A percentile compares a stretch with the other conserved stretches of the same genome.
Conservation (phyloP, 2,113 vertebrate species). For the Ptilonorhynchus violaceus region DNA sequence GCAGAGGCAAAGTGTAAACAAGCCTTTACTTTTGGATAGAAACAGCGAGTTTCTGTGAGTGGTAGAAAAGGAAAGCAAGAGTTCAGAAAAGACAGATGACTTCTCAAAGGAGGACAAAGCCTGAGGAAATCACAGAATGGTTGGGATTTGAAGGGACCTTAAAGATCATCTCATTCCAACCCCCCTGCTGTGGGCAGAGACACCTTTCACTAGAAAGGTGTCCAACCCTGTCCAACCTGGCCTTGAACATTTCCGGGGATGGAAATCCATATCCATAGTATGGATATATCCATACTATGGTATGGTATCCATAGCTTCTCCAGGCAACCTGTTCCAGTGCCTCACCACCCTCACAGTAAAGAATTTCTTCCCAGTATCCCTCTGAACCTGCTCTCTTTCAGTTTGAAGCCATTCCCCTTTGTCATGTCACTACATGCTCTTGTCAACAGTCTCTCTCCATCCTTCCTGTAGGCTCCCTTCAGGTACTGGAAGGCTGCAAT, state of each 20-base stretch:
- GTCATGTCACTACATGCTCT: background rate
- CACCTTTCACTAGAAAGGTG: background rate
- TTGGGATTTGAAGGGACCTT: background rate
- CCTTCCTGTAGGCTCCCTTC: background rate
- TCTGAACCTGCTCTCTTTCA: background rate
- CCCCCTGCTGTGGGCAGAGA: background rate
- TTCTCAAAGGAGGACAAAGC: background rate
- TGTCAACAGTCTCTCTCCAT: background rate
- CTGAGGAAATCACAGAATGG: background rate
- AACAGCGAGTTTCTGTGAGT: fast-evolving
- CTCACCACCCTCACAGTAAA: background rate
- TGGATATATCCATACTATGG: too few relatives aligned
- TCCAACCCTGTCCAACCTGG: background rate
- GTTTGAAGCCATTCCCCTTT: background rate
- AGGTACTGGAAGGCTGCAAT: background rate
- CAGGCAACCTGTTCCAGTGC: background rate
- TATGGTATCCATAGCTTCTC: background rate
- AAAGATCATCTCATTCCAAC: background rate
- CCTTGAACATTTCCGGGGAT: background rate
- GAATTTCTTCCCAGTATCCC: background rate
- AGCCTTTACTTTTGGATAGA: background rate
- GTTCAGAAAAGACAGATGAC: background rate
- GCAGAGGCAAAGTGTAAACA: background rate
- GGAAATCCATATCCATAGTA: too few relatives aligned
- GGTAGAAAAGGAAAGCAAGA: background rate